Evolutionary conservation across 1,140 invertebrate species (phyloP), one percentile per base, ranked within the genome.

Genomic region (Atta colombica): DNA sequence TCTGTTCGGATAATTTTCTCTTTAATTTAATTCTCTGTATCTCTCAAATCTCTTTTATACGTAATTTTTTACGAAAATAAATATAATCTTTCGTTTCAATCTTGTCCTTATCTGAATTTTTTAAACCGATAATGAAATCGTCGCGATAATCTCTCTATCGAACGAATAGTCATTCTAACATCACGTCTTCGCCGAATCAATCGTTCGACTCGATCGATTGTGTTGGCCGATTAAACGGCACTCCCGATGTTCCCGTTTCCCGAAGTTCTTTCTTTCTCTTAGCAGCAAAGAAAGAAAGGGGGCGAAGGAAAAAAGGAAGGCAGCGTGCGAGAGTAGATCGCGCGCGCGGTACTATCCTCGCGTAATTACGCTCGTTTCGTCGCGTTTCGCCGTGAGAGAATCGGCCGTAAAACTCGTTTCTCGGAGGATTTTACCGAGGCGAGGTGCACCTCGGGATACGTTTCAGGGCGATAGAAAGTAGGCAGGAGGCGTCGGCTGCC

Each of bases 311-410:
- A 51, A 45, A 72, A 28, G 39, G 31, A 60, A 66, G 68, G 25
- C 65, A 31, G 45, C 58, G 60, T 14, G 25, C 69, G 49, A 86
- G 65, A 86, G 85, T 63, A 88, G 58, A 85, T 77, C 65, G 45
- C 63, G 45, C 63, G 39, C 58, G 16, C 68, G 58, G 53, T 85
- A 80, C 80, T 82, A 90, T 88, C 66, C 71, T 49, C 78, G 77
- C 25, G 82, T 88, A 90, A 90, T 90, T 90, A 88, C 88, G 88
- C 77, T 88, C 89, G 89, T 90, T 90, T 91, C 89, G 82, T 91
- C 87, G 87, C 89, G 81, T 86, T 90, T 90, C 63, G 71, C 61
- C 49, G 86, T 69, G 71, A 90, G 81, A 90, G 81, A 90, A 89
- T 90, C 81, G 80, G 66, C 14, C 61, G 89, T 88, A 90, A 90